Percentiles rank a stretch among this genome's conserved stretches.
phyloP scores from a whole-genome alignment of 2,797 vertebrate genomes.

The Psittacula derbiana region DNA sequence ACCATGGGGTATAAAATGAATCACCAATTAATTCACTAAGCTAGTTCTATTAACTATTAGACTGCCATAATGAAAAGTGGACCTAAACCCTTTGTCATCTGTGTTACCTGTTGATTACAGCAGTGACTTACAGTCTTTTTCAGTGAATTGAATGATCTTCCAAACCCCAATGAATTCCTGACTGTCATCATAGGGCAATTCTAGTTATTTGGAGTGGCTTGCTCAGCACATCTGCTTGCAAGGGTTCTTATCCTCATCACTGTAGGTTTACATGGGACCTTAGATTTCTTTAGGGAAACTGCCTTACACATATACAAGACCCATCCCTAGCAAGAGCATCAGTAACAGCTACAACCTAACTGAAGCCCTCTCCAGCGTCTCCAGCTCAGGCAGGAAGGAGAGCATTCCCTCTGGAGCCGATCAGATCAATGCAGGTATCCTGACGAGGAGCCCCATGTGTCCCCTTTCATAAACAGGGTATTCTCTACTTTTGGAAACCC shows the following conservation, averaged over 20 bases:
- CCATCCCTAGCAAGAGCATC: not conserved
- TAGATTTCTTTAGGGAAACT: not conserved
- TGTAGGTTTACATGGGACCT: not conserved
- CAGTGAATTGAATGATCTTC: not conserved
- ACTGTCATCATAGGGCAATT: not conserved
- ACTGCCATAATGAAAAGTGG: not conserved
- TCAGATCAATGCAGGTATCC: not conserved
- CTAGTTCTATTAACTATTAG: not conserved
- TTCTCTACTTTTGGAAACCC: not conserved
- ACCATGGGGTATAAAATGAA: not conserved
- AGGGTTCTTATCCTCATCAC: not conserved
- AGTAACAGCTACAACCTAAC: not conserved
- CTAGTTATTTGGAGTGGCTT: slow-evolving; percentile 2
- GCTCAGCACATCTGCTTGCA: not conserved
- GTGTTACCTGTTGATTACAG: not conserved
- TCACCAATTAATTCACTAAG: not conserved
- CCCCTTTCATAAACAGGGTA: not conserved
- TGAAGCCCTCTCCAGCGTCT: not conserved
- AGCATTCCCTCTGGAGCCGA: not conserved
- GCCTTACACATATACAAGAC: not conserved
- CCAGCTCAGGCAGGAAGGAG: not conserved
- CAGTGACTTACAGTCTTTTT: not conserved
- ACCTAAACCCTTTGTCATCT: not conserved
- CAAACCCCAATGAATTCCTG: not conserved
- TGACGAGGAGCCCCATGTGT: not conserved